Evolutionary conservation across 2,888 invertebrate species (phyloP), one percentile per base, ranked within the genome.

Genomic region (Zaprionus lineosus): DNA sequence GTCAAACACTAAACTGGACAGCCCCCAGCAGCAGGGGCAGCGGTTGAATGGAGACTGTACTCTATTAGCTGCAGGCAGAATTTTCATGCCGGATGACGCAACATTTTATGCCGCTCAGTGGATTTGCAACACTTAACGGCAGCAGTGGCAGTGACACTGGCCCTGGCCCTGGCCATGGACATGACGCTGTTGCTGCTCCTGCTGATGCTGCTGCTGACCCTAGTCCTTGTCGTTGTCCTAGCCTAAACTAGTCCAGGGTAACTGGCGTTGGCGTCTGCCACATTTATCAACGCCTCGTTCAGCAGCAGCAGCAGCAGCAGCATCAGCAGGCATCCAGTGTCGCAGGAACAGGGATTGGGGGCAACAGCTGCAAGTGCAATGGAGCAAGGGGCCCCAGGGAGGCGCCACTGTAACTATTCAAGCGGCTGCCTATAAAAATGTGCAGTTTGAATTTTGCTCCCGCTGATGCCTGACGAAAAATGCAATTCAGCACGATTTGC

Each of bases 41-140:
- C 9, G 29, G 9, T n/a, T n/a, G n/a, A n/a, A 21, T 52, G 40
- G 41, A 39, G 62, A 39, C 28, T 37, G 57, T 58, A 59, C 62
- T 68, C 78, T 78, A 85, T 85, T 86, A 84, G 78, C 86, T 72
- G 68, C 61, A 68, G 71, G 59, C 44, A 61, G 76, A 66, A 66
- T 70, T 78, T 83, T 75, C 58, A 82, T 61, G 81, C 84, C 65
- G 65, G 33, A 51, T 74, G 70, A 64, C 51, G 72, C 75, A 74
- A 74, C 85, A 83, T 65, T 77, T 77, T 83, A 77, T 82, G 85
- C 81, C 81, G 81, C 86, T 79, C 86, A 72, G 55, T 78, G 81
- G 77, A 85, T 85, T 78, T 85, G 68, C 77, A 61, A 76, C 86
- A 78, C 84, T 78, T 75, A 79, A 75, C 73, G 55, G 50, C 66